A percentile compares a stretch with the other conserved stretches of the same genome.
Evolutionary conservation across 2,113 vertebrate species (phyloP).

Genomic region (Pimephales promelas): DNA sequence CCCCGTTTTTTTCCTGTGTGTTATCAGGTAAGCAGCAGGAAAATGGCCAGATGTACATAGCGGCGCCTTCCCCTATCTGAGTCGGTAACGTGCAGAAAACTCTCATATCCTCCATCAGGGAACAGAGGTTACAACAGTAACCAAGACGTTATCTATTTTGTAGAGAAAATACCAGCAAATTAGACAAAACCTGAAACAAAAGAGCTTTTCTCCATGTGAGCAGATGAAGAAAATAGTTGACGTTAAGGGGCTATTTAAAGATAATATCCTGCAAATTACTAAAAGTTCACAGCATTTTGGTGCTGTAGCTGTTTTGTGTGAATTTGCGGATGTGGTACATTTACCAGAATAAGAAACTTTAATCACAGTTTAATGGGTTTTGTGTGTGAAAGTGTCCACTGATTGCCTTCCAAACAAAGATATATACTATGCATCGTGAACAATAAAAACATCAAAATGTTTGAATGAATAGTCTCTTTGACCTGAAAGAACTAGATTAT

Average conservation of each 20-base stretch:
- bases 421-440: not conserved
- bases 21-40: too few relatives aligned
- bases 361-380: not conserved
- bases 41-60: too few relatives aligned
- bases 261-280: not conserved
- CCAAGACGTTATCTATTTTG: not conserved
- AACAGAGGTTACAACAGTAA: too few relatives aligned
- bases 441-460: not conserved
- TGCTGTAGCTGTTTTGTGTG: not conserved
- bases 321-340: not conserved
- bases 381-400: not conserved
- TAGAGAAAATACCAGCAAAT: not conserved
- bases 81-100: too few relatives aligned
- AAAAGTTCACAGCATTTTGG: not conserved
- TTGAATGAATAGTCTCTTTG: not conserved
- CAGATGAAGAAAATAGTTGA: not conserved
- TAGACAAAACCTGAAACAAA: not conserved
- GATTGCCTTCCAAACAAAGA: not conserved
- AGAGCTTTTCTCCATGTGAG: not conserved
- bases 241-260: not conserved
- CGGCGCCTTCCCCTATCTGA: too few relatives aligned
- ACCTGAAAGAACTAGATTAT: too few relatives aligned
- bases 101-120: too few relatives aligned
- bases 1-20: too few relatives aligned
- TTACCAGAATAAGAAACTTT: not conserved